Conservation (phyloP, 2,797 vertebrate species). For the Anguilla megastoma region DNA sequence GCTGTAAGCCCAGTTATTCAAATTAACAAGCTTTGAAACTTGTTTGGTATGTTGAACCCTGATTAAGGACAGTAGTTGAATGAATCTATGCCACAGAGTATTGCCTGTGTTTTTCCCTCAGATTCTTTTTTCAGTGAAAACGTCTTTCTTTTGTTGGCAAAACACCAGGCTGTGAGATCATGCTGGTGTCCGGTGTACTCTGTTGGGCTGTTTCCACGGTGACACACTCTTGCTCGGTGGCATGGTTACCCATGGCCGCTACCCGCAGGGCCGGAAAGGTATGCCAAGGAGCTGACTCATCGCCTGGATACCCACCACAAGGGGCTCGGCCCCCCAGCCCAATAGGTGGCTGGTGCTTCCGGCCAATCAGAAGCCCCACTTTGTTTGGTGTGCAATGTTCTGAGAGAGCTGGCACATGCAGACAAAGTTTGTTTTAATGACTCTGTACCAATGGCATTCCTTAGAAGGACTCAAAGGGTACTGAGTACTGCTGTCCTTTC, state of each 20-base stretch:
- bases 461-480: not conserved
- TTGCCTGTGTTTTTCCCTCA: not conserved
- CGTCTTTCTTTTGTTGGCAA: not conserved
- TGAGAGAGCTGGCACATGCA: not conserved
- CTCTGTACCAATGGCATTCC: not conserved
- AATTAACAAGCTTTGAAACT: not conserved
- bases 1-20: not conserved
- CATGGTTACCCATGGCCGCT: conserved; percentile 26
- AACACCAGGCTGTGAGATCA: conserved; percentile 34
- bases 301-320: conserved; percentile 21
- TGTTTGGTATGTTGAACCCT: not conserved
- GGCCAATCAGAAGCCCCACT: not conserved
- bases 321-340: not conserved
- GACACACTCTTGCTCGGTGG: conserved; percentile 31
- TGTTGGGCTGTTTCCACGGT: conserved; percentile 43
- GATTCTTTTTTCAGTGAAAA: not conserved
- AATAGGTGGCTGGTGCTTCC: not conserved
- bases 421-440: not conserved
- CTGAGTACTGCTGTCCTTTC: not conserved
- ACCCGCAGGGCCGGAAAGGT: conserved; percentile 47
- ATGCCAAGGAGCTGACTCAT: conserved; percentile 51
- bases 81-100: not conserved
- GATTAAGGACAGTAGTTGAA: not conserved
- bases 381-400: not conserved
- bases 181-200: conserved; percentile 25